Percentiles rank a stretch among this genome's conserved stretches.
Conservation (phyloP, 2,113 vertebrate species). For the Sminthopsis crassicaudata region DNA sequence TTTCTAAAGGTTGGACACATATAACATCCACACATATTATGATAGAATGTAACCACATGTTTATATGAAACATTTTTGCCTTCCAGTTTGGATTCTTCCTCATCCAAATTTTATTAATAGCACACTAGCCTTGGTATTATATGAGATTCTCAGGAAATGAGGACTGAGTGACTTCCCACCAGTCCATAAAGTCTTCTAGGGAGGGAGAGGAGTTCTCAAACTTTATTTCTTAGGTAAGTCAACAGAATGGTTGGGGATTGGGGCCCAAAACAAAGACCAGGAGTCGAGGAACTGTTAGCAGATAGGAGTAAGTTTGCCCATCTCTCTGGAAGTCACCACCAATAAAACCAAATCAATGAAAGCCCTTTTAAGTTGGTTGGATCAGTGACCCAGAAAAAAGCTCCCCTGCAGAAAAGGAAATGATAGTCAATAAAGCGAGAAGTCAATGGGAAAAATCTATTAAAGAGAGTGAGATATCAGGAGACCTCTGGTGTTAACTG, state of each 20-base stretch:
- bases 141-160: neutral
- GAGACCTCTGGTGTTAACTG: slow-evolving; percentile 85
- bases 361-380: slow-evolving; percentile 88
- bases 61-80: neutral
- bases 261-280: slow-evolving; percentile 45
- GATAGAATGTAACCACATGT: neutral
- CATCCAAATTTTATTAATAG: slow-evolving; percentile 9
- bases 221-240: slow-evolving; percentile 13
- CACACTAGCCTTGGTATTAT: slow-evolving; percentile 6
- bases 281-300: slow-evolving; percentile 56
- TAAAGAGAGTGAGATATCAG: slow-evolving; percentile 82
- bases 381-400: slow-evolving; percentile 94
- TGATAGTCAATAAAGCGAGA: slow-evolving; percentile 89
- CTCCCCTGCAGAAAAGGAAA: slow-evolving; percentile 91
- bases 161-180: slow-evolving; percentile 15
- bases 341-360: slow-evolving; percentile 91
- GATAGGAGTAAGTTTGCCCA: slow-evolving; percentile 65
- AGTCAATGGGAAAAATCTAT: slow-evolving; percentile 88
- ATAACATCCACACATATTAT: neutral
- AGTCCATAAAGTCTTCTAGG: slow-evolving; percentile 20
- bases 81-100: neutral
- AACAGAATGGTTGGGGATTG: neutral
- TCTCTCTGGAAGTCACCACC: slow-evolving; percentile 81
- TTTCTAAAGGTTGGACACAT: neutral
- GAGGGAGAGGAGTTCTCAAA: slow-evolving; percentile 23